Evolutionary conservation across 2,113 vertebrate species (phyloP).

Genomic region (Todiramphus saurophagus): DNA sequence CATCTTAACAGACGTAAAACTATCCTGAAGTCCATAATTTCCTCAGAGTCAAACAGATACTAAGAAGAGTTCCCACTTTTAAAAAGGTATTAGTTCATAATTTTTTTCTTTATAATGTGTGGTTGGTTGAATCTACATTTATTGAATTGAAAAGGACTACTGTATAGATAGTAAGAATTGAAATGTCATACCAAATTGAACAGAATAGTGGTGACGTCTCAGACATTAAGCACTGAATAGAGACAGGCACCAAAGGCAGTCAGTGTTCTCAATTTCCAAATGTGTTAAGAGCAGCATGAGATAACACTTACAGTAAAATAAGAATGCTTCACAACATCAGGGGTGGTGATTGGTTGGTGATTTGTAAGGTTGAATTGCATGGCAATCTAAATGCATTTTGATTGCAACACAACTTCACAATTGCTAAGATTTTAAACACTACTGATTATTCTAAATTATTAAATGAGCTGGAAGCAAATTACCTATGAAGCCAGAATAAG

Average conservation of each 20-base stretch:
- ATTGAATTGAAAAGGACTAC: neutral
- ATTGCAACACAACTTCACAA: slow-evolving; percentile 47
- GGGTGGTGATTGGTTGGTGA: slow-evolving; percentile 56
- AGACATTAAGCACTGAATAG: neutral
- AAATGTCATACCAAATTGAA: neutral
- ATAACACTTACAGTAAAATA: slow-evolving; percentile 21
- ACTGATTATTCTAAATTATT: slow-evolving; percentile 60
- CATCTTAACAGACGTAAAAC: neutral
- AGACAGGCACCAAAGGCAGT: slow-evolving; percentile 24
- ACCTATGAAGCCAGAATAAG: slow-evolving; percentile 41
- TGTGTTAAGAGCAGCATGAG: slow-evolving; percentile 46
- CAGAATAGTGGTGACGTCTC: neutral
- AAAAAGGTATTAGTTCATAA: neutral
- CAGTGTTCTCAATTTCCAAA: slow-evolving; percentile 33
- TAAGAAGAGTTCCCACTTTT: neutral
- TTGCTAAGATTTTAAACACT: slow-evolving; percentile 43
- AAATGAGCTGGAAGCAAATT: slow-evolving; percentile 55
- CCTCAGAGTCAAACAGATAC: neutral
- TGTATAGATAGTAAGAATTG: neutral
- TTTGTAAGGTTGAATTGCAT: slow-evolving; percentile 52
- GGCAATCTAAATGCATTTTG: slow-evolving; percentile 42
- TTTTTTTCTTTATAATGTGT: neutral
- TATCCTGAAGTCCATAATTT: neutral
- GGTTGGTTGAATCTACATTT: neutral
- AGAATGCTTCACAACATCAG: slow-evolving; percentile 50